Evolutionary conservation across 1,140 invertebrate species (phyloP).

Genomic region (Atopsyche davidsoni): DNA sequence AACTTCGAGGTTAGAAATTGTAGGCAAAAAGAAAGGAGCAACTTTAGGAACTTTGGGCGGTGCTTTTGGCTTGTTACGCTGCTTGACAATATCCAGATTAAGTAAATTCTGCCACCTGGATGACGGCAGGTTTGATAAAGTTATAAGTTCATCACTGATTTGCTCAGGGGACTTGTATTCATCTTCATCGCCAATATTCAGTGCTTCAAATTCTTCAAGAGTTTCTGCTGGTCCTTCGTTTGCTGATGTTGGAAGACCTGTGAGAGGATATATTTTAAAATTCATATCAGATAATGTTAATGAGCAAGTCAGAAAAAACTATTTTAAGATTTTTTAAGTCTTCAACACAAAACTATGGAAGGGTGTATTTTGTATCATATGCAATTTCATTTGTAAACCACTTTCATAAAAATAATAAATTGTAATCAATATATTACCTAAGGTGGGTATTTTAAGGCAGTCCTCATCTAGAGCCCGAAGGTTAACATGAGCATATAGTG

Average conservation of each 20-base stretch:
- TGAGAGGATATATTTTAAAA: too few relatives aligned
- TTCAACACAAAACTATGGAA: too few relatives aligned
- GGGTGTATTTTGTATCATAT: too few relatives aligned
- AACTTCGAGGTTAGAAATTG: conserved; percentile 73
- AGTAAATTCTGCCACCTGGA: conserved; percentile 93
- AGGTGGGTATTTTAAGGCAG: conserved; percentile 36
- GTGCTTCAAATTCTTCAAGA: conserved; percentile 48
- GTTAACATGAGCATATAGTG: conserved; percentile 73
- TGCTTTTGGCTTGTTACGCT: conserved; percentile 86
- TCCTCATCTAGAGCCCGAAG: conserved; percentile 63
- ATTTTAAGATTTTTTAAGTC: too few relatives aligned
- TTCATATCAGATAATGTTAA: too few relatives aligned
- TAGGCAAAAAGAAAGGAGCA: conserved; percentile 94
- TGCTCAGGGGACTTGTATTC: conserved; percentile 76
- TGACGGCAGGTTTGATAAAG: conserved; percentile 75
- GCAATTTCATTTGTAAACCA: too few relatives aligned
- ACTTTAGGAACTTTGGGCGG: conserved; percentile 72
- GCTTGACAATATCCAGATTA: conserved; percentile 83
- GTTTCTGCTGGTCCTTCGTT: conserved; percentile 35
- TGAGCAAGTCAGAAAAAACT: too few relatives aligned
- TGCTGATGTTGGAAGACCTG: conserved; percentile 40
- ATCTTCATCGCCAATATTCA: conserved; percentile 50
- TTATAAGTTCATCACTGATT: conserved; percentile 75
- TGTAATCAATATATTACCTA: conserved; percentile 36
- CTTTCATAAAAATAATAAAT: conserved; percentile 5